Conservation (phyloP, 2,888 invertebrate genomes). For the Hermodice carunculata region DNA sequence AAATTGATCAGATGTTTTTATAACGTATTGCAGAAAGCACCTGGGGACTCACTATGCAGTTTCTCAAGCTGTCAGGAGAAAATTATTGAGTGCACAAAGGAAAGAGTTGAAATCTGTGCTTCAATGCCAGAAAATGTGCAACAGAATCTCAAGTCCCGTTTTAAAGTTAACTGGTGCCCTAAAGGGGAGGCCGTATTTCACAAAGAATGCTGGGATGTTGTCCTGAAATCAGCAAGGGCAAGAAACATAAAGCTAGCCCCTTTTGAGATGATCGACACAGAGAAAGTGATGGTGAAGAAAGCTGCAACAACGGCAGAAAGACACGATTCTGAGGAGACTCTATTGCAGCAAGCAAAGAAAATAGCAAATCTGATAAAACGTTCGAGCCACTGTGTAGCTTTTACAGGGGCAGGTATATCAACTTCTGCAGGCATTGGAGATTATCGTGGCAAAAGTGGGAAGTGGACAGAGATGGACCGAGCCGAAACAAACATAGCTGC, state of each 20-base stretch:
- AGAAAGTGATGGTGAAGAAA: constrained; percentile 45
- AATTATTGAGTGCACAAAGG: too few species aligned
- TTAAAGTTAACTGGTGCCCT: too few species aligned
- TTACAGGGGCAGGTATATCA: constrained; percentile 64
- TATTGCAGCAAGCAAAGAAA: constrained; percentile 42
- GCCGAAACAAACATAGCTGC: constrained; percentile 18
- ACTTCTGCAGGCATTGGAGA: constrained; percentile 55
- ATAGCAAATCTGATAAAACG: constrained; percentile 48
- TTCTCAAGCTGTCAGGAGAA: too few species aligned
- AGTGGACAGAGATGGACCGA: constrained; percentile 58
- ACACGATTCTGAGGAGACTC: constrained; percentile 45
- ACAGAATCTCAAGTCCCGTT: too few species aligned
- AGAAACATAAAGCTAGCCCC: not conserved
- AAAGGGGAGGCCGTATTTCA: constrained; percentile 28
- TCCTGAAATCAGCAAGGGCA: not conserved
- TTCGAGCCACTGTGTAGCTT: constrained; percentile 52
- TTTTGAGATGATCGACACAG: constrained; percentile 22
- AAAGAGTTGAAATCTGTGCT: too few species aligned
- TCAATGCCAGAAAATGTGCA: too few species aligned
- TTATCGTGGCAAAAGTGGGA: constrained; percentile 58
- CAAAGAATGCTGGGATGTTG: constrained; percentile 18
- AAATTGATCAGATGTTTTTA: too few species aligned
- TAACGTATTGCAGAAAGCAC: too few species aligned
- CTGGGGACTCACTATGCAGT: too few species aligned
- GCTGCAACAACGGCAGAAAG: constrained; percentile 54